Percentiles rank a stretch among this genome's conserved stretches.
Evolutionary conservation across 64 coral and sea anemone species (phyloP).

Genomic region (Hydrozoanthus tunicans): DNA sequence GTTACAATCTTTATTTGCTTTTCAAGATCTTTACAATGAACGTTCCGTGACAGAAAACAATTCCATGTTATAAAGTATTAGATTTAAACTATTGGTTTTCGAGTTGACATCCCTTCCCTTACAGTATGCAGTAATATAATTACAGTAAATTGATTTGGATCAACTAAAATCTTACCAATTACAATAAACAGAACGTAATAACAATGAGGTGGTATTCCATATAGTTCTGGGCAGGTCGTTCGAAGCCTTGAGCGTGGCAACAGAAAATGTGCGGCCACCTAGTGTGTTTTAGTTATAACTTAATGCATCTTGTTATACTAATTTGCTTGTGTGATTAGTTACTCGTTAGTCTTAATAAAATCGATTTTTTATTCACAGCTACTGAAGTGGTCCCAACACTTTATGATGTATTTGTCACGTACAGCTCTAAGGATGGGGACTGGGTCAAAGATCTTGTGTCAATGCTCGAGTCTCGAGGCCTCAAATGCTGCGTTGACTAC

Average conservation of each 20-base stretch:
- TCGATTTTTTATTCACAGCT: not conserved
- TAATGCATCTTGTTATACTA: not conserved
- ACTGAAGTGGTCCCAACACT: not conserved
- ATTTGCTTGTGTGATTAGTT: not conserved
- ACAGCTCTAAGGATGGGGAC: constrained; percentile 35
- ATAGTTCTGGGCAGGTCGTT: not conserved
- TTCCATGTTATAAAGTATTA: too few species aligned
- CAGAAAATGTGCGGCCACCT: not conserved
- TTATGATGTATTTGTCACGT: constrained; percentile 37
- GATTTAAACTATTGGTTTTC: too few species aligned
- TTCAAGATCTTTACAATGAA: too few species aligned
- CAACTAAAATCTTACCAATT: not conserved
- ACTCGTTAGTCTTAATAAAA: not conserved
- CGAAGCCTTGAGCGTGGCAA: not conserved
- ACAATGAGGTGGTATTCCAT: not conserved
- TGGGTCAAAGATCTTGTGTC: constrained; percentile 27
- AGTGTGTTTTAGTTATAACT: not conserved
- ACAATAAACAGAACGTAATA: not conserved
- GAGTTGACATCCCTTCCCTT: too few species aligned
- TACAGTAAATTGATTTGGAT: too few species aligned
- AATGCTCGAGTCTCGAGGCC: constrained; percentile 30
- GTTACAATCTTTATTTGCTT: too few species aligned
- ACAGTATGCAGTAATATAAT: too few species aligned
- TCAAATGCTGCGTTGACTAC: constrained; percentile 31
- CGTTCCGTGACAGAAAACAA: too few species aligned